phyloP scores from a whole-genome alignment of 1,140 invertebrate genomes.

The Physella acuta region DNA sequence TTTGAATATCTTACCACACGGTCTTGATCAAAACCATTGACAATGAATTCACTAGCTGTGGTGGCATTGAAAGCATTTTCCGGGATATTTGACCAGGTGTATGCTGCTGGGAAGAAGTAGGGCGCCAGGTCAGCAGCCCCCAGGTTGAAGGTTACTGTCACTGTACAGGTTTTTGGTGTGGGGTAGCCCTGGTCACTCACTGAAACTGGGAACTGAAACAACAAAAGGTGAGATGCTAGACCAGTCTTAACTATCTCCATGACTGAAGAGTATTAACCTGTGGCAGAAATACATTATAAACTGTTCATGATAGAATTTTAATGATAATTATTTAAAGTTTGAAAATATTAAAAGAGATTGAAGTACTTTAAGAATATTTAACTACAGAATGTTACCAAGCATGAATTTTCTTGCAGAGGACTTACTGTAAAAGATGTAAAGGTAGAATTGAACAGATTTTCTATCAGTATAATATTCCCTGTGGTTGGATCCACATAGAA shows the following conservation, averaged over 20 bases:
- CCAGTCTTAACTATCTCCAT: too few species aligned
- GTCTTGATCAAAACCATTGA: slow-evolving; percentile 83
- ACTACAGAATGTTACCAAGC: too few species aligned
- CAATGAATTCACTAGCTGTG: slow-evolving; percentile 34
- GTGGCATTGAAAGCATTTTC: slow-evolving; percentile 13
- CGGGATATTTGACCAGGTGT: slow-evolving; percentile 16
- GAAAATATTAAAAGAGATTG: too few species aligned
- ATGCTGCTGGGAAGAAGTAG: slow-evolving; percentile 8
- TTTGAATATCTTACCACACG: slow-evolving; percentile 63
- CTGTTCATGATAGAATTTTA: too few species aligned
- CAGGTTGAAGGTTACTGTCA: slow-evolving; percentile 18
- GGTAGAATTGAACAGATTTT: background rate
- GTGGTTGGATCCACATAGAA: slow-evolving; percentile 26
- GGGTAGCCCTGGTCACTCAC: slow-evolving; percentile 27
- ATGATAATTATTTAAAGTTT: too few species aligned
- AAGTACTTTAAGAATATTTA: too few species aligned
- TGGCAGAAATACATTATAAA: too few species aligned
- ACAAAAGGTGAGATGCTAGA: too few species aligned
- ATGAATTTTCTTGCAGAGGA: too few species aligned
- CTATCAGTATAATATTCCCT: slow-evolving; percentile 15
- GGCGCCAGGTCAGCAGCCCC: slow-evolving; percentile 25
- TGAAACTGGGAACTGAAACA: slow-evolving; percentile 30
- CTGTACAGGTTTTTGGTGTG: slow-evolving; percentile 22
- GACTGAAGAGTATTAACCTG: too few species aligned
- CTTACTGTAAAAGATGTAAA: slow-evolving; percentile 1